phyloP scores from a whole-genome alignment of 2,888 invertebrate species.

The Alcis repandata region DNA sequence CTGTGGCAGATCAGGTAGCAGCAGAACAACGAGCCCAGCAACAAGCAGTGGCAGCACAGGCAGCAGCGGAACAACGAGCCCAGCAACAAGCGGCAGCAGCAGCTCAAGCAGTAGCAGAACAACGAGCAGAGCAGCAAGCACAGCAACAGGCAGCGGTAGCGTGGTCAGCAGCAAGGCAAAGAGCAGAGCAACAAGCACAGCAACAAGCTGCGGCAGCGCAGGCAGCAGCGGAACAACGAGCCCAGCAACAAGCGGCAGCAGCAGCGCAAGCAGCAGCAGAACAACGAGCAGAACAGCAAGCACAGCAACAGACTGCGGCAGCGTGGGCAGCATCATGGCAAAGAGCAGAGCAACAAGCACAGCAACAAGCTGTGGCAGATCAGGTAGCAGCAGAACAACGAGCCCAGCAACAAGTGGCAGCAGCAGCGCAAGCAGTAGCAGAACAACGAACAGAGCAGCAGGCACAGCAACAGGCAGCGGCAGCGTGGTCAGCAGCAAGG shows the following conservation, averaged over 20 bases:
- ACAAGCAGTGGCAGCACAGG: not conserved
- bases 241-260: not conserved
- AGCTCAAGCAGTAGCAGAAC: not conserved
- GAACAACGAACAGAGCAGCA: not conserved
- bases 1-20: not conserved
- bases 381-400: no score
- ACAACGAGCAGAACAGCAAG: not conserved
- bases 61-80: not conserved
- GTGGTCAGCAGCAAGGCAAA: not conserved
- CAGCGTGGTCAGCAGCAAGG: not conserved
- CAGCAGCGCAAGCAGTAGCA: not conserved
- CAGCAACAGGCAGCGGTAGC: not conserved
- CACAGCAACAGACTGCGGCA: not conserved
- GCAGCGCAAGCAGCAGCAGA: not conserved
- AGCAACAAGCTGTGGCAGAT: not conserved
- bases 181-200: not conserved
- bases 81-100: slow-evolving; percentile 1
- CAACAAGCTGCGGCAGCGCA: not conserved
- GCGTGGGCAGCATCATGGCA: not conserved
- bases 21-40: not conserved
- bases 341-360: not conserved
- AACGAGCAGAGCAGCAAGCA: not conserved
- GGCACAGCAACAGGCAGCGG: slow-evolving; percentile 8
- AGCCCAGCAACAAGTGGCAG: not conserved
- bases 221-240: not conserved